Conservation (phyloP, 2,797 vertebrate genomes). For the Coendou prehensilis region DNA sequence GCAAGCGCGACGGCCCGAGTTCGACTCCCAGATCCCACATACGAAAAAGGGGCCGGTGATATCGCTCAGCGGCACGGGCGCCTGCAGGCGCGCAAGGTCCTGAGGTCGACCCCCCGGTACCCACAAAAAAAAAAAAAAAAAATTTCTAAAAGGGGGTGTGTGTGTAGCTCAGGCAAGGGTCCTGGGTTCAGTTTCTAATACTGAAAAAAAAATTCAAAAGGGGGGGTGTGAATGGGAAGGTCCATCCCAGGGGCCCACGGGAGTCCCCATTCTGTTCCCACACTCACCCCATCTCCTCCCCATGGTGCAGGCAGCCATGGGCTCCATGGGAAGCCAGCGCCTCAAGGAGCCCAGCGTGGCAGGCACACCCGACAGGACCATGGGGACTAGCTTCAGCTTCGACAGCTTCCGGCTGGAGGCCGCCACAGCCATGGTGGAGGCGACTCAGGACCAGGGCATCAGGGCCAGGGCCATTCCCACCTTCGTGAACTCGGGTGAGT, state of each 20-base stretch:
- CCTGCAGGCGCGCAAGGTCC: too few relatives aligned
- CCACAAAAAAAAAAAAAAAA: neutral
- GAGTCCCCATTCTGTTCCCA: neutral
- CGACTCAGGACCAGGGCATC: slow-evolving; percentile 81
- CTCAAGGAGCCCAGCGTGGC: slow-evolving; percentile 91
- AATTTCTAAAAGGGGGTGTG: too few relatives aligned
- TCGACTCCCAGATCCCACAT: too few relatives aligned
- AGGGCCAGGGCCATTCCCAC: slow-evolving; percentile 92
- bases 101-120: too few relatives aligned
- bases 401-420: slow-evolving; percentile 97
- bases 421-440: slow-evolving; percentile 90
- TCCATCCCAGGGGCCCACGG: rapidly evolving
- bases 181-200: too few relatives aligned
- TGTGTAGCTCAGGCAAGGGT: too few relatives aligned
- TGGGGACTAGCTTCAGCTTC: slow-evolving; percentile 97
- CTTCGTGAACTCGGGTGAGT: slow-evolving; percentile 94
- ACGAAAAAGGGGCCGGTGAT: too few relatives aligned
- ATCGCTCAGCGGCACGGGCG: too few relatives aligned
- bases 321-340: slow-evolving; percentile 91
- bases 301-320: slow-evolving; percentile 87
- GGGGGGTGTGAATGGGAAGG: neutral
- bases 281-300: too few relatives aligned
- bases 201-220: neutral
- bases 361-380: slow-evolving; percentile 90
- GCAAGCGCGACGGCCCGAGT: too few relatives aligned